Evolutionary conservation across 2,797 vertebrate species (phyloP).

Genomic region (Megaceryle alcyon): DNA sequence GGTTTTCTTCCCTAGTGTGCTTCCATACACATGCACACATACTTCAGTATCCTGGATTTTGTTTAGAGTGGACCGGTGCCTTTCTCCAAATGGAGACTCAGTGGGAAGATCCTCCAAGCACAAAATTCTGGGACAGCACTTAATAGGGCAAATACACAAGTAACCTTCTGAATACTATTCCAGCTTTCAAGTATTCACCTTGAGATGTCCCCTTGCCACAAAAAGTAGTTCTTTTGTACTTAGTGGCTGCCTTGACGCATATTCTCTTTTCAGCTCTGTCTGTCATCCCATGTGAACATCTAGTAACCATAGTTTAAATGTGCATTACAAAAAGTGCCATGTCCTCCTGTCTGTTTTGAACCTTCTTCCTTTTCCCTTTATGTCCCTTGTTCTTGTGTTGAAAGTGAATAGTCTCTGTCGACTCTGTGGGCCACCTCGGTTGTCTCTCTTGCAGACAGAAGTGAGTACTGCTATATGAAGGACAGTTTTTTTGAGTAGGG

Average conservation of each 20-base stretch:
- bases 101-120: background rate
- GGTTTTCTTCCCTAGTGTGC: background rate
- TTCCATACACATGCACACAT: fast-evolving
- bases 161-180: background rate
- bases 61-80: background rate
- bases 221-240: background rate
- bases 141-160: background rate
- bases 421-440: background rate
- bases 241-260: background rate
- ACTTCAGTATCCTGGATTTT: background rate
- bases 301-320: background rate
- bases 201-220: background rate
- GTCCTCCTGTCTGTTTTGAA: background rate
- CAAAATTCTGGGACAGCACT: background rate
- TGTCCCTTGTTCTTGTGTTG: background rate
- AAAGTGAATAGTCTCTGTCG: background rate
- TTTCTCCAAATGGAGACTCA: background rate
- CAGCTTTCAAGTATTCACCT: background rate
- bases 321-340: background rate
- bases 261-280: background rate
- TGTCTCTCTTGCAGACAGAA: background rate
- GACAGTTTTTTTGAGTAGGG: background rate
- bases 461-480: background rate
- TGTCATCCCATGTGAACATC: background rate
- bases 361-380: background rate